These are phyloP conservation scores for Willowsia nigromaculata DNA, from an alignment of 2,888 invertebrate genomes.

Conservation along the genomic window DNA sequence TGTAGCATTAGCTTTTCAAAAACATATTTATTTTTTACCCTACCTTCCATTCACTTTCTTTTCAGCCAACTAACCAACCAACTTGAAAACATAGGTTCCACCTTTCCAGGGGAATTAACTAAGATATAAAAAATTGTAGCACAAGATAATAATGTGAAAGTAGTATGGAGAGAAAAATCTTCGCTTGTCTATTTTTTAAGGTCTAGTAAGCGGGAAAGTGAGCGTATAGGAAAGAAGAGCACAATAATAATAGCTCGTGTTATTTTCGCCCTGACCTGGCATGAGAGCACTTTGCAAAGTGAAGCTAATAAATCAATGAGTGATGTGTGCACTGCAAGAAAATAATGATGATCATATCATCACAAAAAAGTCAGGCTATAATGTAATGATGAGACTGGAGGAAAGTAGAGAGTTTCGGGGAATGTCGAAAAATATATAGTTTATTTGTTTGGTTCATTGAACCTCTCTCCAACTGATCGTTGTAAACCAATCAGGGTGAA, in stretches of 20 bases:
- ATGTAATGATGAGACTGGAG: not conserved
- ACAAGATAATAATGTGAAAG: not conserved
- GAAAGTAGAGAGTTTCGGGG: not conserved
- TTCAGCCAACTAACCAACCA: not conserved
- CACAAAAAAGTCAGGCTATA: not conserved
- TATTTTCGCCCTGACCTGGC: not conserved
- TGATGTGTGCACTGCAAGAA: not conserved
- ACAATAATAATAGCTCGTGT: not conserved
- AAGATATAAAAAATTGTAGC: not conserved
- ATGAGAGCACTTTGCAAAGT: not conserved
- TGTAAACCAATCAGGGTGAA: conserved; percentile 1
- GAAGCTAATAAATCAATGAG: conserved; percentile 24
- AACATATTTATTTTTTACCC: not conserved
- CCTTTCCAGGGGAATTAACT: not conserved
- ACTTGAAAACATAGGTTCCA: not conserved
- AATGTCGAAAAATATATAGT: not conserved
- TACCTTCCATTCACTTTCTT: conserved; percentile 5
- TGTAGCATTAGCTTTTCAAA: not conserved
- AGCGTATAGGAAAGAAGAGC: not conserved
- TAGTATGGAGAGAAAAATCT: not conserved
- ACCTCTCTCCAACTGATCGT: not conserved
- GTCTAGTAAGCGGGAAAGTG: not conserved
- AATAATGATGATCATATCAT: not conserved
- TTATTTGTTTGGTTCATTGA: not conserved
- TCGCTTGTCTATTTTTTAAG: conserved; percentile 12